Base-by-base conservation (phyloP, 2,888 invertebrate genomes). In the Cerceris rybyensis region DNA sequence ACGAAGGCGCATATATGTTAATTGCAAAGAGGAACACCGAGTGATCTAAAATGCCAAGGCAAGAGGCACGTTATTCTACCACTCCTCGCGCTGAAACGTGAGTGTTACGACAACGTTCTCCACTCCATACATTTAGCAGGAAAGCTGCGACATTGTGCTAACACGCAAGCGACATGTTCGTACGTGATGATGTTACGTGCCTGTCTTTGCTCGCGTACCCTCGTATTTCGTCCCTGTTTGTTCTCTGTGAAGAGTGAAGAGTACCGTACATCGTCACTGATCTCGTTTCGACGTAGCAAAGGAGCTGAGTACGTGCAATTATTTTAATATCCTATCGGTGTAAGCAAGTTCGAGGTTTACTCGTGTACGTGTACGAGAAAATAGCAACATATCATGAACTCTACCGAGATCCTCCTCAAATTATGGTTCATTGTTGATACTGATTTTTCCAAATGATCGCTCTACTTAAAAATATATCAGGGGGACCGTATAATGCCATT, bases 61-160 rank as follows among this genome's bases (percentile, higher is more conserved):
- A 59, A 55, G 70, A 54, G 65, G 41, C 61, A 75, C 77, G 74
- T 71, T 71, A 69, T 70, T 69, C 75, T 46, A 42, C 50, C 54
- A 67, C 73, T 70, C 60, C 76, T 72, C 50, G 63, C 54, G 43
- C 52, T 64, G 78, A 79, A 72, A 78, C 80, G 76, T 76, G 80
- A 82, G 74, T 82, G 82, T 80, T 80, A 70, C 78, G 82, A 83
- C 86, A 86, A 82, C 75, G 78, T 83, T 65, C 78, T 84, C 83
- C 72, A 83, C 77, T 83, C 75, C 71, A 65, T 79, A 75, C 70
- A 79, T 84, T 83, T 73, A 76, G 74, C 60, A 61, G 63, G 52
- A 70, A 74, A 72, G 70, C 71, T 66, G 69, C 54, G 66, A 82
- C 79, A 70, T 82, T 67, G 70, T 75, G 71, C 66, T 67, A 73